phyloP scores from a whole-genome alignment of 2,888 invertebrate genomes.

The Apamea monoglypha region DNA sequence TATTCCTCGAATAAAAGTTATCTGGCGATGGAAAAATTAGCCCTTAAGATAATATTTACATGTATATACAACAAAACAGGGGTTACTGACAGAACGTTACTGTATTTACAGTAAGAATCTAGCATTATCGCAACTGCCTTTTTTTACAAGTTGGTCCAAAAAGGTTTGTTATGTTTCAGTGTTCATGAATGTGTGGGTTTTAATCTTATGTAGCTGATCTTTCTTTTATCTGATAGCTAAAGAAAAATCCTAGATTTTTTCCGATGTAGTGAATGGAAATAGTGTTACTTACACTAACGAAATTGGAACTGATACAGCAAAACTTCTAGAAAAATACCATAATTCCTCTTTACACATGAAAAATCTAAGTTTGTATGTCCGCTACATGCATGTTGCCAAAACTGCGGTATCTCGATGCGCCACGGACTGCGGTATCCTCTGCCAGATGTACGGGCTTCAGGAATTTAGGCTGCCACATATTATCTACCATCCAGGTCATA shows the following conservation, averaged over 20 bases:
- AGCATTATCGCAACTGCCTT: background rate
- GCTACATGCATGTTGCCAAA: slow-evolving; percentile 47
- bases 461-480: slow-evolving; percentile 22
- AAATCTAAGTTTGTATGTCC: slow-evolving; percentile 23
- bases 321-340: slow-evolving; percentile 11
- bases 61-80: too few relatives aligned
- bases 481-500: slow-evolving; percentile 5
- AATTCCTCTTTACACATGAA: slow-evolving; percentile 8
- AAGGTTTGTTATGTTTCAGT: background rate
- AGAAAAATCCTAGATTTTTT: background rate
- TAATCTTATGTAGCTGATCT: too few relatives aligned
- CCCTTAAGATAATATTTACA: too few relatives aligned
- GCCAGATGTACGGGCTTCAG: slow-evolving; percentile 26
- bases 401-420: slow-evolving; percentile 53
- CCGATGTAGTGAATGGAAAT: background rate
- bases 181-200: background rate
- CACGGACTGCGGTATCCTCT: slow-evolving; percentile 42
- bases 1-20: too few relatives aligned
- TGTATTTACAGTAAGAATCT: background rate
- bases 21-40: too few relatives aligned
- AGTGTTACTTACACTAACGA: background rate
- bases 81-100: too few relatives aligned
- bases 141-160: background rate
- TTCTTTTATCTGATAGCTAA: background rate
- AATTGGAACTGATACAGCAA: slow-evolving; percentile 21